phyloP scores from a whole-genome alignment of 2,797 vertebrate genomes.

The Cryptoprocta ferox region DNA sequence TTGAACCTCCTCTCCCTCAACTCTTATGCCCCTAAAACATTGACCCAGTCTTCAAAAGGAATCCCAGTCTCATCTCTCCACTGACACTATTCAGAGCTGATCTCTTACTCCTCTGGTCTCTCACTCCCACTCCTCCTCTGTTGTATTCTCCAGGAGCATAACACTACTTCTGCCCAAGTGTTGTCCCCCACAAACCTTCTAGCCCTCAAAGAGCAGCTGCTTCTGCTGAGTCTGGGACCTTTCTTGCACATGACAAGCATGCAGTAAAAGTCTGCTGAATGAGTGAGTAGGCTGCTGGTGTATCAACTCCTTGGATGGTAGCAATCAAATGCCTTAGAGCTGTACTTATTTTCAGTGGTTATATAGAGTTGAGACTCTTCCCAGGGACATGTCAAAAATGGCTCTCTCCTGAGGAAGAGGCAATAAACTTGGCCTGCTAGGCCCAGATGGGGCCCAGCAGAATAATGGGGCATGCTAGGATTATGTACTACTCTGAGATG shows the following conservation, averaged over 20 bases:
- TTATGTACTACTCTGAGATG: background rate
- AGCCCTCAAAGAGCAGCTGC: background rate
- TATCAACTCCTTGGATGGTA: background rate
- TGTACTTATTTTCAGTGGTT: background rate
- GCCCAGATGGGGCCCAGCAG: background rate
- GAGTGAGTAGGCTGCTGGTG: background rate
- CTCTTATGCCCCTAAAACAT: background rate
- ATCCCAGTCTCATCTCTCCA: background rate
- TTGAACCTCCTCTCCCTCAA: background rate
- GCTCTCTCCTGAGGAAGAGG: background rate
- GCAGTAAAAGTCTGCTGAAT: background rate
- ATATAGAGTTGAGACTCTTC: background rate
- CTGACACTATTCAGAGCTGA: background rate
- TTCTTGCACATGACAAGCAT: background rate
- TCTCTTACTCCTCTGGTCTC: background rate
- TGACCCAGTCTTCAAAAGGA: background rate
- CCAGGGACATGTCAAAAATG: background rate
- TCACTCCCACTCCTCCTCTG: accelerated
- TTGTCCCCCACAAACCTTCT: background rate
- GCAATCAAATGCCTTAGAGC: background rate
- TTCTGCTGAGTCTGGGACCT: background rate
- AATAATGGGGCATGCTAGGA: background rate
- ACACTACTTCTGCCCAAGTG: background rate
- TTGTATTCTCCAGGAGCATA: background rate
- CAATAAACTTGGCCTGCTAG: background rate